Conservation (phyloP, 2,888 invertebrate genomes). For the Ophion ellenae region DNA sequence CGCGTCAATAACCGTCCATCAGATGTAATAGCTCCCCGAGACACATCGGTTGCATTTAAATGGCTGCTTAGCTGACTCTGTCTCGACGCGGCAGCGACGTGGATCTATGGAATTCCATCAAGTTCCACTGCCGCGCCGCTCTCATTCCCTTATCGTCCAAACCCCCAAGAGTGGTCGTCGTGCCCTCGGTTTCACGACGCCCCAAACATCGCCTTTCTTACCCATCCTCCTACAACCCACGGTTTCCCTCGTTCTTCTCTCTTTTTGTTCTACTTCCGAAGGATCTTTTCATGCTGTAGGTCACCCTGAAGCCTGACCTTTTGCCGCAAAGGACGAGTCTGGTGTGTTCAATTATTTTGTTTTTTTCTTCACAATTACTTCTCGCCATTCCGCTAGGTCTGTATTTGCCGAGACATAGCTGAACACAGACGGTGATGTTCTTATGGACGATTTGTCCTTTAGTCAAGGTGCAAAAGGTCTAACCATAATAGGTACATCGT, state of each 20-base stretch:
- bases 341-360: conserved; percentile 51
- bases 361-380: conserved; percentile 39
- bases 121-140: conserved; percentile 76
- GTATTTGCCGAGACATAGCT: too few relatives aligned
- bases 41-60: conserved; percentile 84
- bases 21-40: conserved; percentile 84
- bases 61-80: conserved; percentile 84
- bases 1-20: conserved; percentile 84
- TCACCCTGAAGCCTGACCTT: conserved; percentile 32
- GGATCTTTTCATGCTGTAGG: conserved; percentile 65
- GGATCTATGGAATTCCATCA: conserved; percentile 84
- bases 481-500: background rate
- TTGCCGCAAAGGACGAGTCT: conserved; percentile 31
- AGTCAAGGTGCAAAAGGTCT: background rate
- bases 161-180: conserved; percentile 78
- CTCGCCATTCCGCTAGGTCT: too few relatives aligned
- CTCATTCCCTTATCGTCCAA: conserved; percentile 82
- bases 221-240: conserved; percentile 53
- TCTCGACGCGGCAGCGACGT: conserved; percentile 82
- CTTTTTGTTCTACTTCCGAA: conserved; percentile 51
- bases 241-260: conserved; percentile 45
- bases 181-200: conserved; percentile 74
- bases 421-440: too few relatives aligned
- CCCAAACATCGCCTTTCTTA: conserved; percentile 48
- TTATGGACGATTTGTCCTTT: background rate